Evolutionary conservation across 2,113 vertebrate species (phyloP).

Genomic region (Vicugna pacos): DNA sequence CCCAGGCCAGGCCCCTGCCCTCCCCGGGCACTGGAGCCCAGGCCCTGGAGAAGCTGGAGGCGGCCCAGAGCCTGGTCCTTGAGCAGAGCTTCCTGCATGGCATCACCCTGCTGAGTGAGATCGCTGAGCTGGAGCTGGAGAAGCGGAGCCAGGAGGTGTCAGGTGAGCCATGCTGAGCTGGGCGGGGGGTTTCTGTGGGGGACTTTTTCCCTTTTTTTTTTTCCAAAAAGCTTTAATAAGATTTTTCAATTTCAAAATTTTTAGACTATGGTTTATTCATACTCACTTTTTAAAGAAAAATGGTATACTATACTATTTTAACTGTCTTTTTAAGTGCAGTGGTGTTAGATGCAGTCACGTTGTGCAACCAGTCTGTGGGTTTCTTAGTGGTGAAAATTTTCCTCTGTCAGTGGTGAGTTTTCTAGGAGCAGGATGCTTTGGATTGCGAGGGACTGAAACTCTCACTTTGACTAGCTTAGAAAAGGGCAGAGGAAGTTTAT

Average conservation of each 20-base stretch:
- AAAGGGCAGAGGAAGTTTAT: background rate
- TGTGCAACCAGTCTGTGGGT: accelerated
- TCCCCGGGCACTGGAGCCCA: slow-evolving; percentile 67
- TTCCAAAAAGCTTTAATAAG: background rate
- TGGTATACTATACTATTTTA: accelerated
- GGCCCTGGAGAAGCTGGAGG: slow-evolving; percentile 79
- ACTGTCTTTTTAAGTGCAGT: accelerated
- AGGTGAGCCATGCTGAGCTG: slow-evolving; percentile 81
- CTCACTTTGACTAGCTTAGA: background rate
- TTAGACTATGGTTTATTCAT: background rate
- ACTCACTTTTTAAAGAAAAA: accelerated
- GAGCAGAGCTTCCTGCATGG: slow-evolving; percentile 93
- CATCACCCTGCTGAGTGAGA: slow-evolving; percentile 96
- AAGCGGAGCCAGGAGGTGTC: slow-evolving; percentile 86
- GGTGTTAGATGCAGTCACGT: accelerated
- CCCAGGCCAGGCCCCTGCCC: slow-evolving; percentile 89
- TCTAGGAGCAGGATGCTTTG: background rate
- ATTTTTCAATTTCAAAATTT: background rate
- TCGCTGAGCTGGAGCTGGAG: slow-evolving; percentile 94
- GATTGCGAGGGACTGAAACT: background rate
- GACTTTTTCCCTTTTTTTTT: background rate
- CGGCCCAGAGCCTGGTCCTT: slow-evolving; percentile 78
- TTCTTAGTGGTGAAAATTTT: background rate
- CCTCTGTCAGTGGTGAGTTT: background rate
- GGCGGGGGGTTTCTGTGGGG: accelerated